These are phyloP conservation scores for Meloidogyne floridensis DNA, from an alignment of 1,140 invertebrate genomes.

Conservation along the genomic window DNA sequence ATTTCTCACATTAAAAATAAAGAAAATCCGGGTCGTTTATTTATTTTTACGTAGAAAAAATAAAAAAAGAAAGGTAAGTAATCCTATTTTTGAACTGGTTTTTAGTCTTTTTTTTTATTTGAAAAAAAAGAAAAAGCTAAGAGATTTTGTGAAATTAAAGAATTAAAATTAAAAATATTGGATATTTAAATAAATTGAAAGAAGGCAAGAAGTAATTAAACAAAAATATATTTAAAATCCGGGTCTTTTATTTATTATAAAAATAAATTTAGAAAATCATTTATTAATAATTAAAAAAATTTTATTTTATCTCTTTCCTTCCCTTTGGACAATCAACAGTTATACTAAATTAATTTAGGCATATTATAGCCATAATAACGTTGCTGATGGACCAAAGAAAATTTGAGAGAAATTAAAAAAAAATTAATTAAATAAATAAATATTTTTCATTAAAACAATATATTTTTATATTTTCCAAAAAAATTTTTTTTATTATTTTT, in stretches of 20 bases:
- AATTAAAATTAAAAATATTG: no score
- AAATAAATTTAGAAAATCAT: background rate
- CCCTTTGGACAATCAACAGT: background rate
- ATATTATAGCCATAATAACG: background rate
- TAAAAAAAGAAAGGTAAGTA: background rate
- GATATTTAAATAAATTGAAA: no score
- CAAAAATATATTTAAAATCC: no score
- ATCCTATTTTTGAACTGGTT: background rate
- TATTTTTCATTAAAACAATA: background rate
- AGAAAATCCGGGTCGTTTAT: slow-evolving; percentile 9
- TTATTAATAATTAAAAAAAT: background rate
- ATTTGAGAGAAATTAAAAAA: background rate
- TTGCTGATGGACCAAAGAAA: background rate
- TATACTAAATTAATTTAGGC: slow-evolving; percentile 5
- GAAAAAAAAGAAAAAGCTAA: no score
- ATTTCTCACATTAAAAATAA: background rate
- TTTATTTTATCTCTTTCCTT: background rate
- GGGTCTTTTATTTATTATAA: background rate
- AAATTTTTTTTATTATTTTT: no score
- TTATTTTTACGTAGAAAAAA: background rate
- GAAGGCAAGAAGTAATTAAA: no score
- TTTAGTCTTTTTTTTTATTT: background rate
- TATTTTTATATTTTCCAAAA: no score
- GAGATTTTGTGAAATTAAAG: no score
- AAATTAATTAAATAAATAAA: background rate